Conservation (phyloP, 2,797 vertebrate species). For the Mormyrus hasselquistii region DNA sequence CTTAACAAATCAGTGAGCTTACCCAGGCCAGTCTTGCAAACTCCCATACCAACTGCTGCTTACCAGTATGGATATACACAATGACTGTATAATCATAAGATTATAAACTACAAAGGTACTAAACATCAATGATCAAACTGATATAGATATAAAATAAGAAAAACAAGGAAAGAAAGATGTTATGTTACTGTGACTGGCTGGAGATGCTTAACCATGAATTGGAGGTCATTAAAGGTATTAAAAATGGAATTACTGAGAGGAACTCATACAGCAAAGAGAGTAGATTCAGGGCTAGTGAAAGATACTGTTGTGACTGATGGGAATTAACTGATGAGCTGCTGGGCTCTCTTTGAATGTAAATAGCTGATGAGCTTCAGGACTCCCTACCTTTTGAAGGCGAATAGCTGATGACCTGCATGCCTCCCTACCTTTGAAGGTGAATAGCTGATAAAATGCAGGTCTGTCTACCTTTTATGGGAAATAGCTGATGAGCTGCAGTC, state of each 20-base stretch:
- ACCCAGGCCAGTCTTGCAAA: background rate
- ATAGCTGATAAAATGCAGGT: background rate
- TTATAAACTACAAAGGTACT: background rate
- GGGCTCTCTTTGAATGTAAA: background rate
- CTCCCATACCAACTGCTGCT: background rate
- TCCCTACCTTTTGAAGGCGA: background rate
- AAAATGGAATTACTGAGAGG: background rate
- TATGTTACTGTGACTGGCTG: background rate
- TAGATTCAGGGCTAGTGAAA: background rate
- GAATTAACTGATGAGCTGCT: background rate
- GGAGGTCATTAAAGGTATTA: background rate
- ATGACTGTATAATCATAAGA: background rate
- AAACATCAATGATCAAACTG: background rate
- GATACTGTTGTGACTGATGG: background rate
- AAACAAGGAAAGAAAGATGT: background rate
- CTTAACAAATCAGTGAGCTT: background rate
- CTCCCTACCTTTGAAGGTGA: background rate
- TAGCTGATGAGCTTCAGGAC: no score
- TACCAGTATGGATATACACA: background rate
- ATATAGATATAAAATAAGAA: background rate
- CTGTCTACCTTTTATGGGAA: no score
- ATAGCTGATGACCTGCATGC: background rate
- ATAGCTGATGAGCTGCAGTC: no score
- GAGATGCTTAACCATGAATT: background rate
- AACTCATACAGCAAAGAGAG: background rate